Percentiles rank a stretch among this genome's conserved stretches.
phyloP scores from a whole-genome alignment of 2,113 vertebrate genomes.

The Prochilodus magdalenae region DNA sequence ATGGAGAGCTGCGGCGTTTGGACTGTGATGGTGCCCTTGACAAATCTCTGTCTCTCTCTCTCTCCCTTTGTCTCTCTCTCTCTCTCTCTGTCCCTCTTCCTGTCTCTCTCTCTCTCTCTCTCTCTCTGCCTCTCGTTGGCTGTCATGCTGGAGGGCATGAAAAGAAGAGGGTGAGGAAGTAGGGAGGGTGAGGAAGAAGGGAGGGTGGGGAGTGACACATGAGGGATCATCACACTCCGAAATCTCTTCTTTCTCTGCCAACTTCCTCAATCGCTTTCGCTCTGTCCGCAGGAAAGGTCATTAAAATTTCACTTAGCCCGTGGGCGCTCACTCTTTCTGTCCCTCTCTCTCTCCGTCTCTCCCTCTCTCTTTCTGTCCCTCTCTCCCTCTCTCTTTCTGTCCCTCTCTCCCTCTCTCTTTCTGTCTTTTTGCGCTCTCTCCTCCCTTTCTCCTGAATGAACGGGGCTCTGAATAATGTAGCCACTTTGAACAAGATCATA shows the following conservation, averaged over 20 bases:
- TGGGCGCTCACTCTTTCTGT: neutral
- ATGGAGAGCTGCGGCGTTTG: neutral
- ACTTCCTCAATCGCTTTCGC: conserved; percentile 59
- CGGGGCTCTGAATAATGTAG: conserved; percentile 81
- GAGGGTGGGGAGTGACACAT: conserved; percentile 29
- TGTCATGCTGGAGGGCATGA: neutral
- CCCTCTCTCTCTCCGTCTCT: conserved; percentile 52
- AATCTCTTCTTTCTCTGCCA: conserved; percentile 61
- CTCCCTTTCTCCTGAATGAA: conserved; percentile 68
- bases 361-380: conserved; percentile 58
- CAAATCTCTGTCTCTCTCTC: neutral
- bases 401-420: conserved; percentile 61
- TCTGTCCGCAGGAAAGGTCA: neutral
- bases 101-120: neutral
- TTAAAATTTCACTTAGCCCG: neutral
- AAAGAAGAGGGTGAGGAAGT: conserved; percentile 4
- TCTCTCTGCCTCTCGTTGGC: conserved; percentile 5
- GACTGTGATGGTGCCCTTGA: neutral
- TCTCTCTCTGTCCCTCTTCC: neutral
- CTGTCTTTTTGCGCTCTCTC: conserved; percentile 62
- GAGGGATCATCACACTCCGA: conserved; percentile 33
- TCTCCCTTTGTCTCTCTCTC: conserved; percentile 1
- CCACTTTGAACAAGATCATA: conserved; percentile 80
- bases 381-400: conserved; percentile 61
- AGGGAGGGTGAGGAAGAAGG: neutral